These are phyloP conservation scores for Poeciliopsis gracilis DNA, from an alignment of 2,797 vertebrate species.

Conservation along the genomic window DNA sequence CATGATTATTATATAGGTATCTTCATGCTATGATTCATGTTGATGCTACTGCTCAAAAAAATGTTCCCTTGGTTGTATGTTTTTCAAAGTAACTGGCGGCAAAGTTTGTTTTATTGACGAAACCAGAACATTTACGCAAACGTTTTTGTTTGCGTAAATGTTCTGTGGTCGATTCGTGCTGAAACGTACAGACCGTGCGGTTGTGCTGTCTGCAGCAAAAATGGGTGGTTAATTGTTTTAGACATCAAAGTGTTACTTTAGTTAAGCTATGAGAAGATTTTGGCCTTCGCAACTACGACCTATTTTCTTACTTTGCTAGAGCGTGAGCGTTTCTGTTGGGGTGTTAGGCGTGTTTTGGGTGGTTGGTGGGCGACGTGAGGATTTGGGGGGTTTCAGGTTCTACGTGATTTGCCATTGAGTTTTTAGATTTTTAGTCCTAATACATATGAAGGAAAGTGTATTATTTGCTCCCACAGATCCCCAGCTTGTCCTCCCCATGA, in stretches of 20 bases:
- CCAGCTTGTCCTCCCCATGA: background rate
- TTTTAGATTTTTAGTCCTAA: background rate
- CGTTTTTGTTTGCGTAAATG: background rate
- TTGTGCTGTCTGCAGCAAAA: constrained; percentile 3
- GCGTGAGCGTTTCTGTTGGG: background rate
- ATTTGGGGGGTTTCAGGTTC: background rate
- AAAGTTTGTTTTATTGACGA: background rate
- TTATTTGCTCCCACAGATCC: background rate
- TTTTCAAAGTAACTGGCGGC: background rate
- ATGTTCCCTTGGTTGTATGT: background rate
- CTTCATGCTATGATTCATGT: background rate
- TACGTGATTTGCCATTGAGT: background rate
- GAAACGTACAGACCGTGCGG: background rate
- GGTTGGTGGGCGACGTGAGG: background rate
- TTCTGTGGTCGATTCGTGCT: background rate
- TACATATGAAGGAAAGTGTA: background rate
- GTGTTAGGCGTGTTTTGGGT: background rate
- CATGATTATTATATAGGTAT: background rate
- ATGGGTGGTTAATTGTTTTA: background rate
- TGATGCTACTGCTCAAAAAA: background rate
- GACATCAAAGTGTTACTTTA: background rate
- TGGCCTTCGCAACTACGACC: background rate
- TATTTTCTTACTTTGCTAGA: background rate
- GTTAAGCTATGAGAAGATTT: background rate
- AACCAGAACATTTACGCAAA: no score